Evolutionary conservation across 2,797 vertebrate species (phyloP).

Genomic region (Sandelia bainsii): DNA sequence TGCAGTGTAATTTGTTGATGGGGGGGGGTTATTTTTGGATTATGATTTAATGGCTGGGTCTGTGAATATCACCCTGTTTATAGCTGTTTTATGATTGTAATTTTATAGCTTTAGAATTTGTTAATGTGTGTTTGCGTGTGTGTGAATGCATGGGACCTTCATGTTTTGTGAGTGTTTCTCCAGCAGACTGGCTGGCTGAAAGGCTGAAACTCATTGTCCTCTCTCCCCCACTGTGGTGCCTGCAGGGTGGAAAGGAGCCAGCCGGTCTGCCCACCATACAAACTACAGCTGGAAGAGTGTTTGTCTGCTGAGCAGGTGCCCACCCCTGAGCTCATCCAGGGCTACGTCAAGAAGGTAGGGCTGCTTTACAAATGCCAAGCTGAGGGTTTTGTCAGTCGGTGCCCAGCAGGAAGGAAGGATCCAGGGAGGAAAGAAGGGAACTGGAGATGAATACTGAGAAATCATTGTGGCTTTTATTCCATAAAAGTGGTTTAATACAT

Average conservation of each 20-base stretch:
- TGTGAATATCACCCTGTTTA: constrained; percentile 22
- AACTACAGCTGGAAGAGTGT: constrained; percentile 92
- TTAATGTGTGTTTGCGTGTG: constrained; percentile 40
- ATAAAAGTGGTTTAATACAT: background rate
- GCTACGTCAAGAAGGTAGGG: constrained; percentile 95
- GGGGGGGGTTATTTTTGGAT: constrained; percentile 37
- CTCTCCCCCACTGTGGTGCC: constrained; percentile 46
- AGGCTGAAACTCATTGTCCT: constrained; percentile 56
- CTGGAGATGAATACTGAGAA: background rate
- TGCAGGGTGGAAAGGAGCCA: constrained; percentile 89
- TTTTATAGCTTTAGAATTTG: constrained; percentile 30
- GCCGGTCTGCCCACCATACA: constrained; percentile 82
- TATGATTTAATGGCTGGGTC: constrained; percentile 24
- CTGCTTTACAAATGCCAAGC: constrained; percentile 34
- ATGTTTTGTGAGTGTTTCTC: constrained; percentile 28
- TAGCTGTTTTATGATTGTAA: constrained; percentile 29
- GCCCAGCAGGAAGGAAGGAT: constrained; percentile 21
- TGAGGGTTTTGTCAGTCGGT: constrained; percentile 24
- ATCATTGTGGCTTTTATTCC: background rate
- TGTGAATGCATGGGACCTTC: constrained; percentile 16
- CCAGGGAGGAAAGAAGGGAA: background rate
- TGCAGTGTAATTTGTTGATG: constrained; percentile 56
- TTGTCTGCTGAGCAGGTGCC: constrained; percentile 88
- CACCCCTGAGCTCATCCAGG: constrained; percentile 91
- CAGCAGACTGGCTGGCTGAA: constrained; percentile 24